Conservation (phyloP, 2,113 vertebrate species). For the Gallinago jamesoni region DNA sequence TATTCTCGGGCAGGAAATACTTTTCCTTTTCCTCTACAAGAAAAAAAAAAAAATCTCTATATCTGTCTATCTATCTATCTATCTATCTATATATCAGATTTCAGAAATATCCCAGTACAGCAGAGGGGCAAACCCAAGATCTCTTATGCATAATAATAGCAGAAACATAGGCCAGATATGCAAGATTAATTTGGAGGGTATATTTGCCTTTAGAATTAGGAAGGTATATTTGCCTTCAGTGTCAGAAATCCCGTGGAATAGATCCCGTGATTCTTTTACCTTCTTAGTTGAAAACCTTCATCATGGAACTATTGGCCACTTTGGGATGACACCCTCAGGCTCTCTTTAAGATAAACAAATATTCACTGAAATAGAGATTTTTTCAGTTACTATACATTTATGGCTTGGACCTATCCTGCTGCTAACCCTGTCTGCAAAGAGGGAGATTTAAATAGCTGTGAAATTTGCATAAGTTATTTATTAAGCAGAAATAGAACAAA, state of each 20-base stretch:
- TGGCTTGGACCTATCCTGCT: background rate
- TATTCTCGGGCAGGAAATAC: background rate
- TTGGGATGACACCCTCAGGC: background rate
- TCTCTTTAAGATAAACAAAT: background rate
- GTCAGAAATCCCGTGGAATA: background rate
- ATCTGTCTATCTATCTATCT: too few relatives aligned
- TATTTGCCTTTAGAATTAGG: background rate
- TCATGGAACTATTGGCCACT: background rate
- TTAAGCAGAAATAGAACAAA: background rate
- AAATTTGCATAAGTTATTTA: background rate
- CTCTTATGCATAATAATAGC: background rate
- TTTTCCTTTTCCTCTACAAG: background rate
- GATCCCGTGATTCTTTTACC: background rate
- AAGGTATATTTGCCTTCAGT: background rate
- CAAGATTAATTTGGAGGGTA: background rate
- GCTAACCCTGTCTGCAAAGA: background rate
- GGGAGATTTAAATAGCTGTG: background rate
- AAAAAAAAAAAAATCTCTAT: background rate
- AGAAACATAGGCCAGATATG: background rate
- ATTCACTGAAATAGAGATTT: background rate
- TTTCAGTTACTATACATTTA: background rate
- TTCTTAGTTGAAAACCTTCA: background rate
- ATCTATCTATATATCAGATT: background rate
- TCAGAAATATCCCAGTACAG: background rate
- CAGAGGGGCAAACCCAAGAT: background rate